phyloP scores from a whole-genome alignment of 2,113 vertebrate genomes.

The Crypturellus undulatus region DNA sequence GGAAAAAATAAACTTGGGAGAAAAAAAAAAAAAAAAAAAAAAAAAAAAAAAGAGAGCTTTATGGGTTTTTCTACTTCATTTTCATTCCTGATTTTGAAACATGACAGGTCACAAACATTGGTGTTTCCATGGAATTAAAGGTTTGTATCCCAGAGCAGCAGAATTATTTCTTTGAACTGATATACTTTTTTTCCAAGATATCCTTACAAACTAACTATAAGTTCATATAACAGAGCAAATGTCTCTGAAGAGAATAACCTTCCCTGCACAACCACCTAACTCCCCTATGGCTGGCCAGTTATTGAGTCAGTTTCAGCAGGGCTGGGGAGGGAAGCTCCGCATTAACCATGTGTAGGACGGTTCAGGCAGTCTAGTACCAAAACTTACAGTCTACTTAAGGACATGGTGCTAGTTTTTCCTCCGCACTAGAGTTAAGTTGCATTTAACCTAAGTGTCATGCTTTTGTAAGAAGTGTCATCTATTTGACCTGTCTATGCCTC shows the following conservation, averaged over 20 bases:
- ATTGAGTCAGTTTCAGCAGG: not conserved
- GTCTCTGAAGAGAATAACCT: not conserved
- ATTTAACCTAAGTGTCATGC: not conserved
- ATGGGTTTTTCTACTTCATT: not conserved
- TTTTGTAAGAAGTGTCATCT: not conserved
- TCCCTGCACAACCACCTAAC: not conserved
- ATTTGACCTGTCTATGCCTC: not conserved
- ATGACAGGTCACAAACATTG: not conserved
- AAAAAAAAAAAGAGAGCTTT: not conserved
- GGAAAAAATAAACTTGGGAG: no score
- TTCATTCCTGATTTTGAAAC: not conserved
- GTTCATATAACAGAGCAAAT: not conserved
- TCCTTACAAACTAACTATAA: not conserved
- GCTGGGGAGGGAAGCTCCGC: not conserved
- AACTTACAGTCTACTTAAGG: not conserved
- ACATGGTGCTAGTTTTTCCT: not conserved
- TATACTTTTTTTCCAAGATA: not conserved
- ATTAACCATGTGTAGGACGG: fast-evolving
- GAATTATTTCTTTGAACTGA: not conserved
- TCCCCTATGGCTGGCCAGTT: not conserved
- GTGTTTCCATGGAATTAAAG: not conserved
- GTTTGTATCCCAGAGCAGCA: not conserved
- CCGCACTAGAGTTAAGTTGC: no score
- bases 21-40: no score
- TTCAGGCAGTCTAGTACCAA: not conserved